Evolutionary conservation across 2,113 vertebrate species (phyloP).

Genomic region (Cebus imitator): DNA sequence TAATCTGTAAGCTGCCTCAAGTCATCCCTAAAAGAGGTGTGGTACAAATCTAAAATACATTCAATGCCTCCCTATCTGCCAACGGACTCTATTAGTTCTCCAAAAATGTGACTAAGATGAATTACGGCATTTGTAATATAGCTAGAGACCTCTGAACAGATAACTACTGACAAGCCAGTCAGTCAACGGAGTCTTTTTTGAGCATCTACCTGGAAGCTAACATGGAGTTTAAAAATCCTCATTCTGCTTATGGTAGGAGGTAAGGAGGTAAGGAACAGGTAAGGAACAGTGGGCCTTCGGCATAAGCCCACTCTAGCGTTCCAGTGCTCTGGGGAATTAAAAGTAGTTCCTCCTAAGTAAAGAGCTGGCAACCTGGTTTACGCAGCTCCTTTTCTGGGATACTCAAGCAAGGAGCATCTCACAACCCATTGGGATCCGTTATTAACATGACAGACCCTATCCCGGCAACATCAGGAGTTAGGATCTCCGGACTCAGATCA

Average conservation of each 20-base stretch:
- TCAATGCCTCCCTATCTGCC: neutral
- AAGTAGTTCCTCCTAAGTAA: neutral
- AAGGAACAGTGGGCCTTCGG: neutral
- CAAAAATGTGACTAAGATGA: neutral
- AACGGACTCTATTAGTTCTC: neutral
- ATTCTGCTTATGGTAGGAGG: neutral
- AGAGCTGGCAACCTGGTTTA: neutral
- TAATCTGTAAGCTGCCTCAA: neutral
- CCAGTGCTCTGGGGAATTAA: neutral
- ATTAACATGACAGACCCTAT: neutral
- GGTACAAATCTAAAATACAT: constrained; percentile 16
- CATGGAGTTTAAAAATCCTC: neutral
- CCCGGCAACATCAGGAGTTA: neutral
- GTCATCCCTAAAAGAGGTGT: constrained; percentile 16
- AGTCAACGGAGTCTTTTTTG: neutral
- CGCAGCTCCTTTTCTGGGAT: neutral
- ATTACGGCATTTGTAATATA: neutral
- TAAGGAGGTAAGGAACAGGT: neutral
- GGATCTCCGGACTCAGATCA: neutral
- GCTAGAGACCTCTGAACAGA: neutral
- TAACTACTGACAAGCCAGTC: neutral
- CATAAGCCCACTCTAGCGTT: neutral
- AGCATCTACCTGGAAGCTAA: neutral
- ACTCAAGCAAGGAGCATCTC: neutral
- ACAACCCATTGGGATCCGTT: neutral